Base-by-base conservation (phyloP, 2,888 invertebrate genomes). In the Poecilobothrus nobilitatus region DNA sequence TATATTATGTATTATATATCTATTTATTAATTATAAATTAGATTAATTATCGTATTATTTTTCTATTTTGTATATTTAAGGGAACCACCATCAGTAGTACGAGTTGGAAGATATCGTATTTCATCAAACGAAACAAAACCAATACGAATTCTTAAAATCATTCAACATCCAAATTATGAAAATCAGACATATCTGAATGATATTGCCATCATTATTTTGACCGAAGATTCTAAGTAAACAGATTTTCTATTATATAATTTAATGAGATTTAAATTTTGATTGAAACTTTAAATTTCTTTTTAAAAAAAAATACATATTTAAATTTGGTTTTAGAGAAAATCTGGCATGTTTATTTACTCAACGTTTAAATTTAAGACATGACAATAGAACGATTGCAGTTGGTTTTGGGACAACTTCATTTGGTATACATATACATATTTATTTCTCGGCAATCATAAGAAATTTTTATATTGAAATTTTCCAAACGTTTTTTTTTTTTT, bases 81-180 rank as follows among this genome's bases (percentile, higher is more conserved):
- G 64, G 72, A 72, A 70, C 21, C 70, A 70, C 73, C 73, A 64
- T 53, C 68, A 1, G 72, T 73, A 44, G 73, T 68, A 21, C 66
- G 71, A 65, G 67, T 71, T 63, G 73, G 73, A 61, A 72, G 73
- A 53, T 69, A 61, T 67, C 71, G 70, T 27, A 66, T 73, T 66
- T 37, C 37, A 8, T n/a, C 63, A 63, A 63, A 67, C 15, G 27
- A 69, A 15, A 64, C 66, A 8, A 37, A 72, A 21, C 20, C 66
- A 1, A 66, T 70, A 2, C 67, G 67, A 22, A 72, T 73, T 65
- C 66, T 41, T n/a, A 22, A 67, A 15, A 69, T 73, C 1, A 69
- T 53, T 21, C 65, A 62, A 34, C 73, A 73, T 67, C 73, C 73
- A 6, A 34, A 69, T 21, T 73, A 73, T 37, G 65, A 53, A 7